Conservation (phyloP, 2,888 invertebrate genomes). For the Pyrrhia umbra region DNA sequence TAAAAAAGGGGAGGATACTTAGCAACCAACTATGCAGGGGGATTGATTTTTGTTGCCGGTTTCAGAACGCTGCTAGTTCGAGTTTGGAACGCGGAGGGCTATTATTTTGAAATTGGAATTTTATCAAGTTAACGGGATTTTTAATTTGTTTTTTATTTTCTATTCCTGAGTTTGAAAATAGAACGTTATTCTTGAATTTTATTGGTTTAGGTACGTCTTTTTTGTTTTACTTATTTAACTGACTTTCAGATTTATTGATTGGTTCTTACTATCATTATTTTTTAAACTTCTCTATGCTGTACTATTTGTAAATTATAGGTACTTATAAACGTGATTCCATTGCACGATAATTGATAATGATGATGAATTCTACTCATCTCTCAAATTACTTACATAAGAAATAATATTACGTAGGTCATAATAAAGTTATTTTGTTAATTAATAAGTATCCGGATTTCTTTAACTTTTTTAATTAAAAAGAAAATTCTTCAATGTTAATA, state of each 20-base stretch:
- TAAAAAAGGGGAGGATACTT: conserved; percentile 90
- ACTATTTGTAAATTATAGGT: too few relatives aligned
- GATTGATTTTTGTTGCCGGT: conserved; percentile 79
- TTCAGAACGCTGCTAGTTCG: conserved; percentile 65
- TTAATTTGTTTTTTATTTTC: conserved; percentile 4
- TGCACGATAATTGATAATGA: too few relatives aligned
- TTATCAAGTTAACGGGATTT: conserved; percentile 8
- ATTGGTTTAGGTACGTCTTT: conserved; percentile 7
- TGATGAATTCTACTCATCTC: too few relatives aligned
- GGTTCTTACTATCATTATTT: too few relatives aligned
- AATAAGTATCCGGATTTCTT: too few relatives aligned
- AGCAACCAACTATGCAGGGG: conserved; percentile 83
- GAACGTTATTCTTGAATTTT: neutral
- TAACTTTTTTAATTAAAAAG: too few relatives aligned
- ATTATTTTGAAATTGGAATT: conserved; percentile 46
- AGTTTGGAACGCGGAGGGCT: conserved; percentile 55
- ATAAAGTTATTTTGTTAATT: too few relatives aligned
- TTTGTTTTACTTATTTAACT: neutral
- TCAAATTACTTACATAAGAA: too few relatives aligned
- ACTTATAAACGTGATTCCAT: too few relatives aligned
- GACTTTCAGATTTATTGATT: neutral
- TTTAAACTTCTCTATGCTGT: too few relatives aligned
- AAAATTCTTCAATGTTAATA: neutral
- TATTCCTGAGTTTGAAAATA: neutral
- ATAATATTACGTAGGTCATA: too few relatives aligned